Base-by-base conservation (phyloP, 2,888 invertebrate genomes). In the Monopis laevigella region DNA sequence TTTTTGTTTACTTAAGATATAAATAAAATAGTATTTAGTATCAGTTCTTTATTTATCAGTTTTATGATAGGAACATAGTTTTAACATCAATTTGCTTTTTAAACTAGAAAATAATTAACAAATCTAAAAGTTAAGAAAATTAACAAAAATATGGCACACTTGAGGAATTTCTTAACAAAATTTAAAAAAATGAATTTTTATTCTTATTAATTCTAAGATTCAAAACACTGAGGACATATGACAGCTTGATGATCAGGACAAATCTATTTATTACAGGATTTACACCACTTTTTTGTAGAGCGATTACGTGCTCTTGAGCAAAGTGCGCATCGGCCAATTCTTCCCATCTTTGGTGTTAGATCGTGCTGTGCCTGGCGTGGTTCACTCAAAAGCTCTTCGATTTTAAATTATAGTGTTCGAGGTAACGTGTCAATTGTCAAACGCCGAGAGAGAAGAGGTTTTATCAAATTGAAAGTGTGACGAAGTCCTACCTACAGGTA, bases 151-250 rank as follows among this genome's bases (percentile, higher is more conserved):
- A 28, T 28, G 29, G n/a, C 29, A 28, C 29, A 11, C 12, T 12
- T 28, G 29, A 28, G n/a, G 12, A 11, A 7, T 14, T 14, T 34
- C 21, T 26, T 26, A 41, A 40, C 40, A 36, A 35, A 35, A 40
- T 17, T 44, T 24, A 18, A 35, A 40, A 35, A 30, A 19, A 18
- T 40, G 18, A 40, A 36, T 43, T 38, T 40, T 45, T 42, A 19
- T 42, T 45, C 42, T 45, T 41, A 38, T 45, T 42, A 26, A 39
- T 42, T 45, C n/a, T n/a, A n/a, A n/a, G n/a, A n/a, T n/a, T n/a
- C n/a, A n/a, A n/a, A n/a, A n/a, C n/a, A n/a, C n/a, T 45, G 38
- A 43, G 39, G 41, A 43, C 41, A 44, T 36, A 40, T 17, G 32
- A 41, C 39, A 38, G 40, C 45, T 42, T 43, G 38, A 39, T 44